Evolutionary conservation across 1,140 invertebrate species (phyloP).

Genomic region (Penaeus chinensis): DNA sequence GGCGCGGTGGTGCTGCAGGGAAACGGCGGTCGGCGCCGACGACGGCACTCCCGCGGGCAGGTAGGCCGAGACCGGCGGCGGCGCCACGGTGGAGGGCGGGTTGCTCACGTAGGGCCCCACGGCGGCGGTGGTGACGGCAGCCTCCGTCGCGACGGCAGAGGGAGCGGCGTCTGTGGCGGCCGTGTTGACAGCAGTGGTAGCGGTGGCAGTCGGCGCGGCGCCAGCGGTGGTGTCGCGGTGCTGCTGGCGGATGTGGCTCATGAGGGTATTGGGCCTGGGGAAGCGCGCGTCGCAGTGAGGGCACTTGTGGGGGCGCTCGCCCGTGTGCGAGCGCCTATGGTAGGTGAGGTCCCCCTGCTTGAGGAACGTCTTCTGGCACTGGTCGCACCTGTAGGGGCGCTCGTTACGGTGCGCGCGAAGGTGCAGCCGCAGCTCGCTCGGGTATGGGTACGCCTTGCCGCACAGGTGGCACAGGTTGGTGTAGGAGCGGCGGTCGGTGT

Average conservation of each 20-base stretch:
- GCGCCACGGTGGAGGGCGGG: conserved; percentile 8
- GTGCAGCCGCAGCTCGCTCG: conserved; percentile 45
- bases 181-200: background rate
- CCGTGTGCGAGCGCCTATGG: conserved; percentile 67
- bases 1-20: conserved; percentile 1
- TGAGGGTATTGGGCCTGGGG: conserved; percentile 53
- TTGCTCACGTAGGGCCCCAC: conserved; percentile 10
- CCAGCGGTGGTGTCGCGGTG: conserved; percentile 14
- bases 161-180: background rate
- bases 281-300: conserved; percentile 66
- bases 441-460: conserved; percentile 45
- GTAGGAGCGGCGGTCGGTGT: conserved; percentile 43
- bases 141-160: background rate
- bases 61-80: conserved; percentile 21
- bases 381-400: conserved; percentile 67
- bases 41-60: conserved; percentile 11
- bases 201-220: background rate
- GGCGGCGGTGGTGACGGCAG: background rate
- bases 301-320: conserved; percentile 68
- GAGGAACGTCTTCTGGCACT: conserved; percentile 57
- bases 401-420: conserved; percentile 46
- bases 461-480: conserved; percentile 53
- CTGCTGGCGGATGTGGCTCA: conserved; percentile 49
- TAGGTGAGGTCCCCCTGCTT: conserved; percentile 62
- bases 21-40: conserved; percentile 1